phyloP scores from a whole-genome alignment of 1,140 invertebrate genomes.

The Mesaphorura yosii region DNA sequence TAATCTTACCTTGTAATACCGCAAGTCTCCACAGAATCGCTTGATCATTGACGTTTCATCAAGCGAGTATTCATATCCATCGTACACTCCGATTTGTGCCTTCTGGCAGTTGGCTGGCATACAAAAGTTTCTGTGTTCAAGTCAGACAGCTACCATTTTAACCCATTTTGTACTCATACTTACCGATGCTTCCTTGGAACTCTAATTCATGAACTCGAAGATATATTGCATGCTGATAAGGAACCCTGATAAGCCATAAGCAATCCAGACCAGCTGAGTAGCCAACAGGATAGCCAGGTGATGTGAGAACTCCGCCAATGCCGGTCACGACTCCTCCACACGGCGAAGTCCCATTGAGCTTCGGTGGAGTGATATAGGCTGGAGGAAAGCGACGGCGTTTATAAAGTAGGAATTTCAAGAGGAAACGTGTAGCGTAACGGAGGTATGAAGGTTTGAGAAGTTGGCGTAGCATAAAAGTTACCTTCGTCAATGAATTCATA shows the following conservation, averaged over 20 bases:
- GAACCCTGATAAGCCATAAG: slow-evolving; percentile 39
- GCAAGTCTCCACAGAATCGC: slow-evolving; percentile 29
- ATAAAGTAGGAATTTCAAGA: slow-evolving; percentile 1
- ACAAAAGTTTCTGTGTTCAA: slow-evolving; percentile 2
- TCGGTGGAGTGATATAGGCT: slow-evolving; percentile 34
- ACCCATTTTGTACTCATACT: slow-evolving; percentile 6
- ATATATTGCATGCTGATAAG: slow-evolving; percentile 36
- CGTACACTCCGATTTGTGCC: slow-evolving; percentile 28
- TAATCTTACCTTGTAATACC: slow-evolving; percentile 26
- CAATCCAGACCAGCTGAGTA: slow-evolving; percentile 37
- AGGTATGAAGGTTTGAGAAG: not conserved
- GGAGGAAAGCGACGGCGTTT: too few relatives aligned
- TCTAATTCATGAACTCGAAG: slow-evolving; percentile 37
- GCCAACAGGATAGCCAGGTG: slow-evolving; percentile 38
- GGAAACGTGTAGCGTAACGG: not conserved
- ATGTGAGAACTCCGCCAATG: slow-evolving; percentile 37
- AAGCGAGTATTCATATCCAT: slow-evolving; percentile 25
- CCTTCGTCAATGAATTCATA: slow-evolving; percentile 38
- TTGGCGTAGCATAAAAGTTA: slow-evolving; percentile 20
- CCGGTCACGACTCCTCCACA: slow-evolving; percentile 37
- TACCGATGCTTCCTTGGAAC: slow-evolving; percentile 37
- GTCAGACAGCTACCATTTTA: not conserved
- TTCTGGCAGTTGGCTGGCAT: slow-evolving; percentile 29
- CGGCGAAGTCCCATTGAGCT: slow-evolving; percentile 32
- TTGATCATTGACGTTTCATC: slow-evolving; percentile 22